phyloP scores from a whole-genome alignment of 2,113 vertebrate species.

The Micronycteris hirsuta region DNA sequence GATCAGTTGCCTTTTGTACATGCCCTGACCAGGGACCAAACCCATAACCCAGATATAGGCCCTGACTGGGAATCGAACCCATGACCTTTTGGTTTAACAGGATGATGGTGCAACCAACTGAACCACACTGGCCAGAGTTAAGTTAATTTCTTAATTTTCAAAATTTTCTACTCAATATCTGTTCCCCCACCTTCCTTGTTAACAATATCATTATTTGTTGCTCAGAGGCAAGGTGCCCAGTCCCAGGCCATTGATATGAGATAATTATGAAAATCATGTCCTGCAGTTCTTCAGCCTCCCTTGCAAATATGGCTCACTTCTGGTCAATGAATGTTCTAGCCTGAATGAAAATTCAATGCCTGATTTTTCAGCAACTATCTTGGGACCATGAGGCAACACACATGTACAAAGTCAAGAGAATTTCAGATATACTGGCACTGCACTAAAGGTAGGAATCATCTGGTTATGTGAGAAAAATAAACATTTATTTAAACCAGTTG shows the following conservation, averaged over 20 bases:
- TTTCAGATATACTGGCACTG: not conserved
- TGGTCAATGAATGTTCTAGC: not conserved
- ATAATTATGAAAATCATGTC: not conserved
- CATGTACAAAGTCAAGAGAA: not conserved
- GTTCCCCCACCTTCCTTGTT: not conserved
- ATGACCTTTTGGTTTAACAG: too few species aligned
- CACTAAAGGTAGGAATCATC: not conserved
- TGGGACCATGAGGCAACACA: not conserved
- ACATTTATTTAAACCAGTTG: not conserved
- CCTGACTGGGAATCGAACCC: too few species aligned
- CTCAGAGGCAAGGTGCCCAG: not conserved
- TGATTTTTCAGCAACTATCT: not conserved
- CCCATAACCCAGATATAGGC: too few species aligned
- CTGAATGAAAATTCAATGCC: not conserved
- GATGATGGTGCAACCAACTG: too few species aligned
- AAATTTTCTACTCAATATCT: not conserved
- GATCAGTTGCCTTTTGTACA: too few species aligned
- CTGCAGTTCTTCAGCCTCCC: not conserved
- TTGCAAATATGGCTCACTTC: not conserved
- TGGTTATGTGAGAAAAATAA: not conserved
- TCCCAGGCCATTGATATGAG: not conserved
- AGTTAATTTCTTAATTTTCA: constrained; percentile 11
- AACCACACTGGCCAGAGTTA: too few species aligned
- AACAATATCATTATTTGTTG: not conserved
- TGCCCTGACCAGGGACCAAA: too few species aligned